Percentiles rank a stretch among this genome's conserved stretches.
Evolutionary conservation across 2,113 vertebrate genomes (phyloP).

Genomic region (Tylochromis polylepis): DNA sequence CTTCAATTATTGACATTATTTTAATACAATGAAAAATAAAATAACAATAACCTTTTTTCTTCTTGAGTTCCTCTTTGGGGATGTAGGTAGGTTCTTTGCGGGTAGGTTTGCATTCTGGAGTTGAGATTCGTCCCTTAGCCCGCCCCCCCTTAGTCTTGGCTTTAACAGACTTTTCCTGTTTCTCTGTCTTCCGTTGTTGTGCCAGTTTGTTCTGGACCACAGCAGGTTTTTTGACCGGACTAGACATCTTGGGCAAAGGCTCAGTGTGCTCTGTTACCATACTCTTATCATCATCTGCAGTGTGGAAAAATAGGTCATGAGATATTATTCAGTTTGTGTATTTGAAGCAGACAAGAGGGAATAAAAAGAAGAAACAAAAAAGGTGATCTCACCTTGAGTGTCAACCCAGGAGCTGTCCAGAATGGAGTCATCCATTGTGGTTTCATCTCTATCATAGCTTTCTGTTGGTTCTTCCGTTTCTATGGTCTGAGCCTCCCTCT

Average conservation of each 20-base stretch:
- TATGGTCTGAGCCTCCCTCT: conserved; percentile 61
- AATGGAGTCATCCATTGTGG: conserved; percentile 96
- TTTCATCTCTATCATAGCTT: conserved; percentile 93
- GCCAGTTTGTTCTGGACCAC: conserved; percentile 46
- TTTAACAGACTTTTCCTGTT: conserved; percentile 85
- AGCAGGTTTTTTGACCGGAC: conserved; percentile 67
- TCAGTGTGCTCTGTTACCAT: conserved; percentile 92
- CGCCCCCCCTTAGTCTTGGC: conserved; percentile 82
- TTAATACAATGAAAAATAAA: neutral
- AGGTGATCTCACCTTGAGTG: conserved; percentile 86
- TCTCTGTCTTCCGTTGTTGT: conserved; percentile 57
- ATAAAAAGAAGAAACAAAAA: neutral
- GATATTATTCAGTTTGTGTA: neutral
- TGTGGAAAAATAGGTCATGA: neutral
- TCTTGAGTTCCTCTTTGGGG: conserved; percentile 94
- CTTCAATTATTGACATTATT: neutral
- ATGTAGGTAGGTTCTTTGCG: conserved; percentile 89
- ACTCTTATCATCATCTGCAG: conserved; percentile 93
- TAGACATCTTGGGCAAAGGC: conserved; percentile 83
- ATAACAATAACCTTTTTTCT: conserved; percentile 90
- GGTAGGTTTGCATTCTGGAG: conserved; percentile 91
- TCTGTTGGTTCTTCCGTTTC: conserved; percentile 84
- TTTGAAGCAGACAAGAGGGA: neutral
- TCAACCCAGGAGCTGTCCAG: conserved; percentile 99
- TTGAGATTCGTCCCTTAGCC: conserved; percentile 87